Percentiles rank a stretch among this genome's conserved stretches.
These are phyloP conservation scores for Pogonocherus hispidulus DNA, from an alignment of 2,888 invertebrate species.

Conservation along the genomic window DNA sequence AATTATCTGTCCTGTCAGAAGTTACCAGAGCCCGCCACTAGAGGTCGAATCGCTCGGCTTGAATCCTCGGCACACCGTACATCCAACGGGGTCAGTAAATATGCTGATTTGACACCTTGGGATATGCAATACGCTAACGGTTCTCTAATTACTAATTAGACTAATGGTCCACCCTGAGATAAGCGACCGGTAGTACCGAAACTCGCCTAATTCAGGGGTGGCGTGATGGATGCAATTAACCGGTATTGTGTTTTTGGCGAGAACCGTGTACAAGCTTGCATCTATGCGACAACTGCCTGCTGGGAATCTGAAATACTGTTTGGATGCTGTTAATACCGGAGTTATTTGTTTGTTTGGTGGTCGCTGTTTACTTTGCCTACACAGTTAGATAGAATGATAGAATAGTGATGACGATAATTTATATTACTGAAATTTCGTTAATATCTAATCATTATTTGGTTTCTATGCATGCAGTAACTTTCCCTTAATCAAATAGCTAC, in stretches of 20 bases:
- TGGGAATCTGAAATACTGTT: background rate
- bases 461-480: too few species aligned
- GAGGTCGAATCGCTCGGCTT: too few species aligned
- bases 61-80: too few species aligned
- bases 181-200: constrained; percentile 35
- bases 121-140: background rate
- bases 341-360: background rate
- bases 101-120: background rate
- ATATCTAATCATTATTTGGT: too few species aligned
- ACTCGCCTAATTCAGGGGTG: constrained; percentile 21
- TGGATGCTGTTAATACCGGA: background rate
- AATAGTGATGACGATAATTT: too few species aligned
- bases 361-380: too few species aligned
- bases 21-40: too few species aligned
- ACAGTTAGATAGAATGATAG: too few species aligned
- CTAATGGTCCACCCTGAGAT: constrained; percentile 39
- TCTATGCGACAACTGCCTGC: background rate
- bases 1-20: too few species aligned
- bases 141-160: constrained; percentile 38
- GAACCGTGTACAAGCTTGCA: constrained; percentile 9
- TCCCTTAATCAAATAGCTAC: too few species aligned
- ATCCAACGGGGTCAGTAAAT: background rate
- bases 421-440: too few species aligned
- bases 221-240: constrained; percentile 22
- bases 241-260: constrained; percentile 18